Conservation (phyloP, 1,140 invertebrate species). For the Kradibia gibbosae region DNA sequence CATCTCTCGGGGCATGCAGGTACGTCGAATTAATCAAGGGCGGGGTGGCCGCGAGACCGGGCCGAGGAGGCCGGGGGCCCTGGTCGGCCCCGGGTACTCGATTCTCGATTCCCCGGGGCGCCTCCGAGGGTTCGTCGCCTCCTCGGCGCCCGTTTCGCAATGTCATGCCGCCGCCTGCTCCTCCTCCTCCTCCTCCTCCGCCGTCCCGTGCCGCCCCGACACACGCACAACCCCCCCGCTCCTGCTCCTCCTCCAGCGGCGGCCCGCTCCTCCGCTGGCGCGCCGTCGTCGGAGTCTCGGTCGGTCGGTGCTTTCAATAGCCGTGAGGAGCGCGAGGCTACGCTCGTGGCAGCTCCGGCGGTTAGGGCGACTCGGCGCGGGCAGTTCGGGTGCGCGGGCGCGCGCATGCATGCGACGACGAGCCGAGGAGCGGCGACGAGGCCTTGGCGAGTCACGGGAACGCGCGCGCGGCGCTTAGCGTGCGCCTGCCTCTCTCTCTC, state of each 20-base stretch:
- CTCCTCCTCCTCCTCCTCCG: not conserved
- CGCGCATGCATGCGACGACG: not conserved
- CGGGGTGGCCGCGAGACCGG: no score
- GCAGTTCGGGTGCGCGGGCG: not conserved
- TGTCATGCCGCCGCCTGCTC: slow-evolving; percentile 15
- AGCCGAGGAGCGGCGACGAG: slow-evolving; percentile 4
- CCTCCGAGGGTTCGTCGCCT: not conserved
- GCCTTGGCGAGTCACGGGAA: slow-evolving; percentile 18
- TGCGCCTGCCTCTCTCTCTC: no score
- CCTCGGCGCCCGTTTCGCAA: slow-evolving; percentile 12
- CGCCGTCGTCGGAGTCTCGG: no score
- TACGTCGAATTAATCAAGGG: slow-evolving; percentile 53
- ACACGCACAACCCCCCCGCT: no score
- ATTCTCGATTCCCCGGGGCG: not conserved
- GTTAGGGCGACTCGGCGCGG: no score
- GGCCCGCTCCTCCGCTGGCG: no score
- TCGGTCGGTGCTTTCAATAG: no score
- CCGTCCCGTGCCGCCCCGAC: not conserved
- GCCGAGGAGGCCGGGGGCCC: no score
- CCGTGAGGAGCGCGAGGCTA: no score
- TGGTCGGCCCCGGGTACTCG: not conserved
- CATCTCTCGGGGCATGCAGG: slow-evolving; percentile 73
- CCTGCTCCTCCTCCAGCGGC: no score
- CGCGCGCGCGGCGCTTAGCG: no score
- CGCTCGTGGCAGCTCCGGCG: no score